Percentiles rank a stretch among this genome's conserved stretches.
Evolutionary conservation across 2,888 invertebrate genomes (phyloP).

Genomic region (Campoletis raptor): DNA sequence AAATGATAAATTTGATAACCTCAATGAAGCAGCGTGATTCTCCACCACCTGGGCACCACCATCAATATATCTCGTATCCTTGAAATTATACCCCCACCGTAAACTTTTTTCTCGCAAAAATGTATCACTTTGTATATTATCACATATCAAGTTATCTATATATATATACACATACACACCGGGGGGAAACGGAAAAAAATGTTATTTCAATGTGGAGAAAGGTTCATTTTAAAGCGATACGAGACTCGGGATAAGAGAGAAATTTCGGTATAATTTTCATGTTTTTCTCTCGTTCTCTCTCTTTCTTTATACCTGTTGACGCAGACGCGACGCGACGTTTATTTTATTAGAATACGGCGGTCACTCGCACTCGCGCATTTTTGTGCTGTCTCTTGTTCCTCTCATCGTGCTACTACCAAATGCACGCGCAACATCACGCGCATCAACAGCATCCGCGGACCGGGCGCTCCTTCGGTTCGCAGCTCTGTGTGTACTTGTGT

Average conservation of each 20-base stretch:
- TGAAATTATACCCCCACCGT: conserved; percentile 60
- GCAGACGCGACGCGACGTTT: conserved; percentile 40
- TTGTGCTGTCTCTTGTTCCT: conserved; percentile 8
- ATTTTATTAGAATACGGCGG: conserved; percentile 24
- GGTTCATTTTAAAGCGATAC: neutral
- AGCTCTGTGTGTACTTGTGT: conserved; percentile 9
- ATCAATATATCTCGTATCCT: conserved; percentile 70
- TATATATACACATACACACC: neutral
- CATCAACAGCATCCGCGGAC: conserved; percentile 6
- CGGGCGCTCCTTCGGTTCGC: conserved; percentile 36
- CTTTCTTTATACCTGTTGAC: conserved; percentile 67
- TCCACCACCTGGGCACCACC: conserved; percentile 73
- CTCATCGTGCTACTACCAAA: conserved; percentile 18
- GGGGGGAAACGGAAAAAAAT: neutral
- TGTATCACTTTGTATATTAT: conserved; percentile 14
- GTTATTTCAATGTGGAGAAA: neutral
- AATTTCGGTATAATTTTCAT: conserved; percentile 31
- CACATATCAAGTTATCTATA: conserved; percentile 1
- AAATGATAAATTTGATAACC: conserved; percentile 78
- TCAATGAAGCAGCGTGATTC: conserved; percentile 71
- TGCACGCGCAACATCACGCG: conserved; percentile 9
- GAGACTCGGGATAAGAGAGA: neutral
- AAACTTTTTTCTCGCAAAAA: conserved; percentile 1
- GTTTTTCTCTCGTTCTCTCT: conserved; percentile 6
- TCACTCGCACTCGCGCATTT: conserved; percentile 33